Conservation (phyloP, 2,797 vertebrate species). For the Crenichthys baileyi region DNA sequence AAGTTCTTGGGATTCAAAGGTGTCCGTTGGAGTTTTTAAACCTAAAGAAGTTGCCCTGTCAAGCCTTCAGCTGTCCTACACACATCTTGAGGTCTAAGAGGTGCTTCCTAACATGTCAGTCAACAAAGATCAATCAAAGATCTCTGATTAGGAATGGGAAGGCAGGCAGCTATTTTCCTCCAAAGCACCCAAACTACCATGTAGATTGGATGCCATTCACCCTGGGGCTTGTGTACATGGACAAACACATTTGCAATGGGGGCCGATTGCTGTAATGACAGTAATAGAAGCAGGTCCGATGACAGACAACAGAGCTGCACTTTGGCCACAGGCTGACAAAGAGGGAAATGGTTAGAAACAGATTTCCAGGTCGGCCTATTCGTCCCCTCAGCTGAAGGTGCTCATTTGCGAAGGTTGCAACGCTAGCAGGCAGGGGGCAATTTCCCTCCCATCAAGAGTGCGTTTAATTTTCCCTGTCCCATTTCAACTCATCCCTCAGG, state of each 20-base stretch:
- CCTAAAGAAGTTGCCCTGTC: constrained; percentile 42
- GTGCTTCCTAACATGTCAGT: constrained; percentile 56
- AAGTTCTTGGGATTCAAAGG: constrained; percentile 33
- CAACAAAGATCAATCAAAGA: constrained; percentile 74
- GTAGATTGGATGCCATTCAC: constrained; percentile 84
- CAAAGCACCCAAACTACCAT: constrained; percentile 57
- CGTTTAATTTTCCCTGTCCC: constrained; percentile 76
- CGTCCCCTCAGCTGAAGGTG: constrained; percentile 54
- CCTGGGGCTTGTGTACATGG: constrained; percentile 61
- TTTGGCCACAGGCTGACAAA: constrained; percentile 73
- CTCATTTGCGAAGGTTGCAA: constrained; percentile 69
- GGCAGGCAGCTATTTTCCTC: constrained; percentile 61
- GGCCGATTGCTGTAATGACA: constrained; percentile 77
- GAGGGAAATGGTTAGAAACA: constrained; percentile 71
- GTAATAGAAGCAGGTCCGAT: constrained; percentile 69
- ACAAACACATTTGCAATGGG: constrained; percentile 79
- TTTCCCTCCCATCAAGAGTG: constrained; percentile 70
- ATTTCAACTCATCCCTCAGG: constrained; percentile 46
- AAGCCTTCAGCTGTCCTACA: constrained; percentile 34
- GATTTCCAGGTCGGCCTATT: constrained; percentile 44
- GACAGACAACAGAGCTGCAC: constrained; percentile 75
- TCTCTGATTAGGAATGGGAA: constrained; percentile 73
- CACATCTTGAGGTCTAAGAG: constrained; percentile 39
- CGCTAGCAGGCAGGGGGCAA: constrained; percentile 50
- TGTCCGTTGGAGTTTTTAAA: constrained; percentile 30